Evolutionary conservation across 1,140 invertebrate species (phyloP).

Genomic region (Calosoma granatense): DNA sequence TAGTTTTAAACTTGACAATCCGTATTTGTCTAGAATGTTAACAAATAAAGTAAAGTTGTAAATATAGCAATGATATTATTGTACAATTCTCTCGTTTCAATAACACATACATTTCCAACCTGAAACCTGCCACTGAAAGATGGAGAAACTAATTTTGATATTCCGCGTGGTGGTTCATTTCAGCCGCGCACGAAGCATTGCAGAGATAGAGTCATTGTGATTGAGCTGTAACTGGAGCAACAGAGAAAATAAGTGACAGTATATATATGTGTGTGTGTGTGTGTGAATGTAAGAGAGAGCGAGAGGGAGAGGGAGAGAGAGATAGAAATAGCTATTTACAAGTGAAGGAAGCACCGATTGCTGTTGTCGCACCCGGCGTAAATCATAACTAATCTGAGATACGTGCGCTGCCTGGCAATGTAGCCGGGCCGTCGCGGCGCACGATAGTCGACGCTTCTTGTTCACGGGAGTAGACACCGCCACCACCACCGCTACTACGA

Average conservation of each 20-base stretch:
- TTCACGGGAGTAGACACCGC: background rate
- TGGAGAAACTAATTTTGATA: too few relatives aligned
- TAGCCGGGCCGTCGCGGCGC: slow-evolving; percentile 17
- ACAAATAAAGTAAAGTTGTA: too few relatives aligned
- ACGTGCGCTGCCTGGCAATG: slow-evolving; percentile 20
- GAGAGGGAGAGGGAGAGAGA: background rate
- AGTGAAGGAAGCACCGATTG: background rate
- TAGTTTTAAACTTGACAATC: too few relatives aligned
- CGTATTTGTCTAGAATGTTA: too few relatives aligned
- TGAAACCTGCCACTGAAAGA: too few relatives aligned
- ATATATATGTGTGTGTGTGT: background rate
- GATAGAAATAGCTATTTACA: slow-evolving; percentile 3
- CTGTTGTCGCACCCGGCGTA: slow-evolving; percentile 12
- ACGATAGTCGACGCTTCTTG: background rate
- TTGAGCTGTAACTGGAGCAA: background rate
- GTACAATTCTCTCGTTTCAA: too few relatives aligned
- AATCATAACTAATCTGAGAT: slow-evolving; percentile 28
- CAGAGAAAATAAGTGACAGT: background rate
- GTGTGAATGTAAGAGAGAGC: background rate
- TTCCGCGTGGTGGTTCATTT: too few relatives aligned
- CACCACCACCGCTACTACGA: background rate
- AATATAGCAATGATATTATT: too few relatives aligned
- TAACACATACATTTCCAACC: too few relatives aligned
- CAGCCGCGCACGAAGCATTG: too few relatives aligned
- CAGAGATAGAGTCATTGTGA: background rate